phyloP scores from a whole-genome alignment of 1,140 invertebrate genomes.

The Colletes gigas region DNA sequence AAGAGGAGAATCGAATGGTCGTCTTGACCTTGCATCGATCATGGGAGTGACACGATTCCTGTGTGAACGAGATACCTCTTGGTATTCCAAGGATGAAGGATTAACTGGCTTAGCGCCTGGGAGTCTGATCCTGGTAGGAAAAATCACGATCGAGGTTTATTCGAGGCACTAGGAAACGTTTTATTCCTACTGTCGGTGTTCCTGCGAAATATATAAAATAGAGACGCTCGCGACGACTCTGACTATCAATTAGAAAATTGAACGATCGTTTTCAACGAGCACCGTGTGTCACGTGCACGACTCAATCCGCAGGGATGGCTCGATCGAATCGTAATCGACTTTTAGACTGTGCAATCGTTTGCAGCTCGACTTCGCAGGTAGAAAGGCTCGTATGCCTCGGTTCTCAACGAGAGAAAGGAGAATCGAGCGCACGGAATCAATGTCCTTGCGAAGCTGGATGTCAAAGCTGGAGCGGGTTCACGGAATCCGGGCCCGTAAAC shows the following conservation, averaged over 20 bases:
- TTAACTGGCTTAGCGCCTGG: constrained; percentile 2
- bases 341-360: not conserved
- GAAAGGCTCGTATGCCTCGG: constrained; percentile 2
- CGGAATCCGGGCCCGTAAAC: constrained; percentile 26
- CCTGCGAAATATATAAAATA: too few relatives aligned
- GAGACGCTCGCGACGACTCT: too few relatives aligned
- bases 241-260: not conserved
- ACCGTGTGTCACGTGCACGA: not conserved
- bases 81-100: constrained; percentile 44
- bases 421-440: constrained; percentile 11
- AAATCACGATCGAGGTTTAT: not conserved
- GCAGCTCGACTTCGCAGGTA: not conserved
- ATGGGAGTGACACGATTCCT: constrained; percentile 42
- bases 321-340: constrained; percentile 22
- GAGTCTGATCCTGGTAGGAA: constrained; percentile 1
- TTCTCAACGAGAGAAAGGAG: constrained; percentile 30
- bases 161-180: not conserved
- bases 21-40: constrained; percentile 50
- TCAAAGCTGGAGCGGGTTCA: constrained; percentile 28
- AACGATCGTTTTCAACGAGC: not conserved
- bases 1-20: constrained; percentile 8
- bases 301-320: not conserved
- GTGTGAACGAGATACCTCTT: constrained; percentile 13
- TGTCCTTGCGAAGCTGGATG: constrained; percentile 33
- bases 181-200: too few relatives aligned